Evolutionary conservation across 1,140 invertebrate species (phyloP), one percentile per base, ranked within the genome.

Genomic region (Drosophila nasuta): DNA sequence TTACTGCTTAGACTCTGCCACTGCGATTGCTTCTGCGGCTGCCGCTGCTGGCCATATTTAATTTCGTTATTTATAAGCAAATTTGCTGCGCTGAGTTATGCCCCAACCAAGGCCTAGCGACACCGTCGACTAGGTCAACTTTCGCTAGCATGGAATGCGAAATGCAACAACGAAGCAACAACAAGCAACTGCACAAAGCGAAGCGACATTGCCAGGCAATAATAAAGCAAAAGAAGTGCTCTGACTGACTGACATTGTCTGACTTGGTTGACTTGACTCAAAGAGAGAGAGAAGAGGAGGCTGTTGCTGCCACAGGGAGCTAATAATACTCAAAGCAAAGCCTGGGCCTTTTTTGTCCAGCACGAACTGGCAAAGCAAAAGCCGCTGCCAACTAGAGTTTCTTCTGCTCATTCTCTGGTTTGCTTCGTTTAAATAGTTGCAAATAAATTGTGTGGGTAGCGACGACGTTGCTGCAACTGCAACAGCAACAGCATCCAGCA

Each of bases 111-210:
- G 64, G 74, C 75, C 75, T 65, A 88, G 81, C 83, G 81, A 82
- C 77, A 89, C 77, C 77, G 85, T 89, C 85, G 85, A 89, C 85
- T 89, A 89, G 85, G 85, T 89, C 85, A 89, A 89, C 85, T 89
- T 89, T 89, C 85, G 85, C 85, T 89, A 89, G 81, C 85, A 89
- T 89, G 85, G 85, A 89, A 89, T 89, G 85, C 85, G 81, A 89
- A 89, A 89, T 89, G 85, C 85, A 83, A 72, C 82, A 86, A 43
- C 82, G 45, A 65, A 67, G 38, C 59, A 63, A 5, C 69, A 79
- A 17, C 57, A 69, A 60, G 30, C 78, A 63, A 33, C 67, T 64
- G 5, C 63, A 46, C 7, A 25, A 60, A 48, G 30, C 75, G 70
- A 65, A 86, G 66, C 85, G 83, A 87, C 83, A 87, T 78, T 89